Percentiles rank a stretch among this genome's conserved stretches.
Conservation (phyloP, 1,140 invertebrate genomes). For the Phortica variegata region DNA sequence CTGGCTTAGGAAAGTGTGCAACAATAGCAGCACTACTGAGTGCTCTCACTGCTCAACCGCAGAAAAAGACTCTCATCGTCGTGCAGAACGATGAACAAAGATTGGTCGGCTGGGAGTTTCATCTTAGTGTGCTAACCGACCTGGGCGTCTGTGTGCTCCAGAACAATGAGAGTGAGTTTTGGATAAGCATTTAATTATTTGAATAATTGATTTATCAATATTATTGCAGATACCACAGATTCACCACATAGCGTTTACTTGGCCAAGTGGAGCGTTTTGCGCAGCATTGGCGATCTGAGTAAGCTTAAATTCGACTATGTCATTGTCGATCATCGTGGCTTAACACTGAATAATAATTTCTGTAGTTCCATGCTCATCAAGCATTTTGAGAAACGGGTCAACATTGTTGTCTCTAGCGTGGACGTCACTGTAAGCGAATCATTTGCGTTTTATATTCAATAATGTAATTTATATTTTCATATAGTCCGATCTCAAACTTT, state of each 20-base stretch:
- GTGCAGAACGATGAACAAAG: slow-evolving; percentile 45
- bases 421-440: slow-evolving; percentile 40
- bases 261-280: slow-evolving; percentile 42
- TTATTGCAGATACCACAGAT: slow-evolving; percentile 30
- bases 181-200: not conserved
- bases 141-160: slow-evolving; percentile 31
- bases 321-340: slow-evolving; percentile 45
- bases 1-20: slow-evolving; percentile 40
- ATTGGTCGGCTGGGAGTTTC: slow-evolving; percentile 44
- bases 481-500: slow-evolving; percentile 45
- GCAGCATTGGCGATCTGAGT: slow-evolving; percentile 42
- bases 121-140: slow-evolving; percentile 37
- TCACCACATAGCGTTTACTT: slow-evolving; percentile 40
- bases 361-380: slow-evolving; percentile 48
- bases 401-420: slow-evolving; percentile 49
- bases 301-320: slow-evolving; percentile 46
- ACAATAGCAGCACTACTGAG: slow-evolving; percentile 32
- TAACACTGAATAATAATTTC: slow-evolving; percentile 44
- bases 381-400: slow-evolving; percentile 42
- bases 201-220: not conserved
- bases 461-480: slow-evolving; percentile 2
- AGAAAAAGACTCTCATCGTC: slow-evolving; percentile 39
- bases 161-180: slow-evolving; percentile 25
- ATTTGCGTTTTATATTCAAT: not conserved
- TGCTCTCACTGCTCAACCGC: slow-evolving; percentile 17